phyloP scores from a whole-genome alignment of 2,888 invertebrate species.

The Trissoscelio sp. region DNA sequence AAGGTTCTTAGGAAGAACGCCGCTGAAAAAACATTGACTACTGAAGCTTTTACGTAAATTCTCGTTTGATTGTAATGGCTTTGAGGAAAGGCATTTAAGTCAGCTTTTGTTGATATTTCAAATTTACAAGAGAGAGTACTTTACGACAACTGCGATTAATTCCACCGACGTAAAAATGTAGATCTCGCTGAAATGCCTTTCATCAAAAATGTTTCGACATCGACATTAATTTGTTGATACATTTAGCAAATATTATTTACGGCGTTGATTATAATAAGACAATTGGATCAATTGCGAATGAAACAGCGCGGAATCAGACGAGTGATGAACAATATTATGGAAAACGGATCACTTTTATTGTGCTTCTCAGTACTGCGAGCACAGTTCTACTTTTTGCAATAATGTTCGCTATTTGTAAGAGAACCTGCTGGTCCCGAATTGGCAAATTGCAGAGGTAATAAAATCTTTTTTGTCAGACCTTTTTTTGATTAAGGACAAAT shows the following conservation, averaged over 20 bases:
- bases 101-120: constrained; percentile 1
- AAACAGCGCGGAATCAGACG: constrained; percentile 36
- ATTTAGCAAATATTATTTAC: constrained; percentile 12
- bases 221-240: too few relatives aligned
- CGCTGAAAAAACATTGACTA: constrained; percentile 31
- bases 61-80: constrained; percentile 12
- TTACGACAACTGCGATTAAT: too few relatives aligned
- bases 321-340: constrained; percentile 52
- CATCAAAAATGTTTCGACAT: not conserved
- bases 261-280: constrained; percentile 50
- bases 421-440: constrained; percentile 47
- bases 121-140: not conserved
- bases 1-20: not conserved
- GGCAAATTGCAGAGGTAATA: constrained; percentile 48
- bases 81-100: constrained; percentile 13
- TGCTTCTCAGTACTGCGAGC: constrained; percentile 48
- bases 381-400: constrained; percentile 53
- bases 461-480: not conserved
- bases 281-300: constrained; percentile 39
- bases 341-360: constrained; percentile 60
- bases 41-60: constrained; percentile 48
- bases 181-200: not conserved
- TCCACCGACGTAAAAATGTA: too few relatives aligned
- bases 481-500: not conserved
- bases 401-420: constrained; percentile 61